phyloP scores from a whole-genome alignment of 2,797 vertebrate species.

The Erethizon dorsatum region DNA sequence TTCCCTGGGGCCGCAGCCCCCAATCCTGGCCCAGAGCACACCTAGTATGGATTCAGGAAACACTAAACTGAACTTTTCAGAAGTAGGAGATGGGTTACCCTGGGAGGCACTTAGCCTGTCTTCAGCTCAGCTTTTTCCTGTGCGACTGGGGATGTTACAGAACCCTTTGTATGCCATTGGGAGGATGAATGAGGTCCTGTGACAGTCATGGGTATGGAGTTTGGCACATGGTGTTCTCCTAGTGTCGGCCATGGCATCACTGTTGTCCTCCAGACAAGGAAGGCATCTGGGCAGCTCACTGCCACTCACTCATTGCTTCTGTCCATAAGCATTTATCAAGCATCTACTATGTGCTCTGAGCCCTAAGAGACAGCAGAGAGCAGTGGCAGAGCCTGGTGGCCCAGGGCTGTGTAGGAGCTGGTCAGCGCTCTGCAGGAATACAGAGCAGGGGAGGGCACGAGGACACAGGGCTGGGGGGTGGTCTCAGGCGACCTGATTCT shows the following conservation, averaged over 20 bases:
- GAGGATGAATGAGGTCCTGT: background rate
- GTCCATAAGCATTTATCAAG: accelerated
- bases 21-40: accelerated
- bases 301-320: accelerated
- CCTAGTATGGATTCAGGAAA: background rate
- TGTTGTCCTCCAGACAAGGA: accelerated
- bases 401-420: background rate
- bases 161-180: background rate
- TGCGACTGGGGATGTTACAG: background rate
- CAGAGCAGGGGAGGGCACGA: accelerated
- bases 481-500: accelerated
- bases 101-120: background rate
- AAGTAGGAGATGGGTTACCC: background rate
- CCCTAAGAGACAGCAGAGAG: background rate
- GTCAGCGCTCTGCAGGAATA: background rate
- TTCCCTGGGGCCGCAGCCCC: background rate
- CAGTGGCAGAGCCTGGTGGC: background rate
- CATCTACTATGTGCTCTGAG: background rate
- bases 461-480: background rate
- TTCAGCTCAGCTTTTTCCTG: background rate
- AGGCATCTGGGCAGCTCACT: background rate
- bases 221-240: accelerated
- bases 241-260: background rate
- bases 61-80: background rate
- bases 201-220: accelerated